Evolutionary conservation across 2,113 vertebrate species (phyloP), one percentile per base, ranked within the genome.

Genomic region (Crotalus horridus): DNA sequence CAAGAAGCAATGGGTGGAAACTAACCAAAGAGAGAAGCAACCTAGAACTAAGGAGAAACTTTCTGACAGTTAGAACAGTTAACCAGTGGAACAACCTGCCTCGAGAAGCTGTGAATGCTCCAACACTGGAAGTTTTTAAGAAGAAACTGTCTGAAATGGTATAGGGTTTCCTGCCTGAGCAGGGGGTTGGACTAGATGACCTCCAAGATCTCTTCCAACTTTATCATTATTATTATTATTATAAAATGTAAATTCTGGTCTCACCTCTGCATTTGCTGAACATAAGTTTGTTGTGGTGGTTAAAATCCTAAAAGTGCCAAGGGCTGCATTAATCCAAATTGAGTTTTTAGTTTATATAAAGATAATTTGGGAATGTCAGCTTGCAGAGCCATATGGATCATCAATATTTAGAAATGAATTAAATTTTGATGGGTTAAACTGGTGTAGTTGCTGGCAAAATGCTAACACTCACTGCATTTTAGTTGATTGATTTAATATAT

Each of bases 351-450:
- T n/a, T 90, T n/a, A 74, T 21, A 17, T 90, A 29, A 69, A 64
- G 86, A 90, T 51, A 81, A 74, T 29, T 74, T 53, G 48, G 89
- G 61, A 90, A 53, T 74, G 13, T 51, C 20, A 6, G 3, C 23
- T 89, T 51, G 24, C n/a, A 59, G 59, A 90, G 39, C 12, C 54
- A 61, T 90, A n/a, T 33, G 53, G 29, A n/a, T 20, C 29, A 23
- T 17, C 46, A 90, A 81, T 51, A n/a, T 74, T 69, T 92, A 53
- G 93, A 96, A 86, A 46, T 48, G 89, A 5, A 85, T 20, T 89
- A 29, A 56, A 51, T 91, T 61, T 5, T 13, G 29, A 86, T 93
- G 89, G 55, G 4, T 61, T 89, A 90, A 69, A 94, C 89, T 81
- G 39, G 88, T 26, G 33, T 89, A 43, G 54, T 43, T 58, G 9